These are phyloP conservation scores for Lepisosteus osseus DNA, from an alignment of 2,113 vertebrate genomes.

Conservation along the genomic window DNA sequence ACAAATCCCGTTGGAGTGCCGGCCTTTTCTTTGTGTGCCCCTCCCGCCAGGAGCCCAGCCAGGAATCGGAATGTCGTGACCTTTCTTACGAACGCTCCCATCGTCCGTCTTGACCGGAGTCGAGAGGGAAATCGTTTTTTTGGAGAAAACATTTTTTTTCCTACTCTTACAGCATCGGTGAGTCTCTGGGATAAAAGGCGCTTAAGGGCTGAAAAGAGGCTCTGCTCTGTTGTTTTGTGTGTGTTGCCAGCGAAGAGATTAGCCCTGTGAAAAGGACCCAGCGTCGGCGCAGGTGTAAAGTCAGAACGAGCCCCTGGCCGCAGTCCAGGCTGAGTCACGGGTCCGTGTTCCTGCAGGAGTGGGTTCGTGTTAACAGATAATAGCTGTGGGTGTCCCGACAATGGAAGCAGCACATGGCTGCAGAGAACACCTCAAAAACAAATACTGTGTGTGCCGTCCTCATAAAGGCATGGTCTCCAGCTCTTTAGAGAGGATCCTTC, in stretches of 20 bases:
- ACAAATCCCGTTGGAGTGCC: too few species aligned
- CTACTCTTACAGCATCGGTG: conserved; percentile 28
- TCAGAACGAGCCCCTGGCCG: conserved; percentile 26
- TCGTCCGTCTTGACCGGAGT: background rate
- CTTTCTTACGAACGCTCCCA: background rate
- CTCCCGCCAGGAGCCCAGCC: too few species aligned
- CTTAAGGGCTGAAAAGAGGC: conserved; percentile 21
- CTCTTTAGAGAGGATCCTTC: conserved; percentile 40
- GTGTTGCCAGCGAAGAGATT: conserved; percentile 35
- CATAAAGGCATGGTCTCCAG: conserved; percentile 44
- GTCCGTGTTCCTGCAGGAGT: conserved; percentile 41
- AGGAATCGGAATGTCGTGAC: background rate
- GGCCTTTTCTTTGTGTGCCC: too few species aligned
- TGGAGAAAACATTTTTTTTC: background rate
- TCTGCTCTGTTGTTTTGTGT: conserved; percentile 20
- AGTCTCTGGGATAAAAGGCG: conserved; percentile 33
- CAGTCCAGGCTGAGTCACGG: conserved; percentile 41
- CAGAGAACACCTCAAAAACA: conserved; percentile 59
- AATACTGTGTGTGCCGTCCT: conserved; percentile 37
- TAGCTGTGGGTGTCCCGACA: conserved; percentile 51
- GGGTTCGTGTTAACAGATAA: conserved; percentile 53
- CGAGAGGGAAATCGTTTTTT: background rate
- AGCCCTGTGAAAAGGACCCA: conserved; percentile 30
- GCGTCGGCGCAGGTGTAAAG: conserved; percentile 47
- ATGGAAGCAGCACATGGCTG: conserved; percentile 52